phyloP scores from a whole-genome alignment of 2,797 vertebrate genomes.

The Gymnopithys bicolor region DNA sequence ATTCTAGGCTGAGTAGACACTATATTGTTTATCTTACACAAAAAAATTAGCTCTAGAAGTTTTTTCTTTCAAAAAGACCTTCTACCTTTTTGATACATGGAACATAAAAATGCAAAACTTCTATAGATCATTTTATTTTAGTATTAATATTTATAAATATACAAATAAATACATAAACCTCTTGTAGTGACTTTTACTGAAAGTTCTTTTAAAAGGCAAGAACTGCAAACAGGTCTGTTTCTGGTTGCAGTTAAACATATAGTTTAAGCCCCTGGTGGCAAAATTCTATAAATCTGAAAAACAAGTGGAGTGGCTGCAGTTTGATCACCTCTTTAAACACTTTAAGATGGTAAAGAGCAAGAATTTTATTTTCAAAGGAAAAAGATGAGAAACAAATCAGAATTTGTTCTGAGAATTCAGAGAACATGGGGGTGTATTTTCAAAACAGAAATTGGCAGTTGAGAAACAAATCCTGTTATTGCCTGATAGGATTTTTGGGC shows the following conservation, averaged over 20 bases:
- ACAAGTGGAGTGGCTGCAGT: background rate
- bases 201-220: background rate
- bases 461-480: conserved; percentile 36
- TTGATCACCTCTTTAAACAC: background rate
- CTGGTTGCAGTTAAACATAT: background rate
- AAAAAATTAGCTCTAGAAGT: background rate
- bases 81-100: background rate
- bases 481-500: background rate
- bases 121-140: background rate
- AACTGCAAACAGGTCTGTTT: background rate
- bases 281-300: background rate
- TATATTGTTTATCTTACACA: background rate
- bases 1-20: background rate
- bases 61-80: background rate
- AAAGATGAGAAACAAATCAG: conserved; percentile 7
- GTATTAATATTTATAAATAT: background rate
- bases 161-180: background rate
- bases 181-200: background rate
- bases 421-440: background rate
- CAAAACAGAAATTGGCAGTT: background rate
- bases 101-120: background rate
- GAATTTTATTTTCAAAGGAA: conserved; percentile 10
- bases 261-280: background rate
- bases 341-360: background rate
- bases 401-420: conserved; percentile 7